These are phyloP conservation scores for Gallinago stenura DNA, from an alignment of 2,797 vertebrate genomes.

Conservation along the genomic window DNA sequence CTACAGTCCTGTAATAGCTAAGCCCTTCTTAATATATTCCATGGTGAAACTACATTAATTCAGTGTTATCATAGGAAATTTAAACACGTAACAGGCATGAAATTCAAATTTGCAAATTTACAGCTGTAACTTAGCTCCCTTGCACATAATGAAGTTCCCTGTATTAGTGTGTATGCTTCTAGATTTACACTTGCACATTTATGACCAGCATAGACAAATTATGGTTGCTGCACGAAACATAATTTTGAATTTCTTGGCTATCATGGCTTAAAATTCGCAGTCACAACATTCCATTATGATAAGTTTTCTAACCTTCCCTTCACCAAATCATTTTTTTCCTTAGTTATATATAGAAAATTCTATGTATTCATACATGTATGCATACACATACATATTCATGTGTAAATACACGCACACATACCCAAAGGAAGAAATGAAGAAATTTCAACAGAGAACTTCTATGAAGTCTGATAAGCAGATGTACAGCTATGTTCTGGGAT, in stretches of 20 bases:
- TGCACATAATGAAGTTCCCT: constrained; percentile 8
- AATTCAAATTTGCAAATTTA: constrained; percentile 52
- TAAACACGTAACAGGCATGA: constrained; percentile 27
- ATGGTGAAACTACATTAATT: neutral
- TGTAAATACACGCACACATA: neutral
- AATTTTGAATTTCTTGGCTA: constrained; percentile 32
- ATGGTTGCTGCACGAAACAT: constrained; percentile 3
- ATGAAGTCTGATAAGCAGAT: neutral
- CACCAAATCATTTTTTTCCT: neutral
- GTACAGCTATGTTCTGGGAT: neutral
- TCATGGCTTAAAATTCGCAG: neutral
- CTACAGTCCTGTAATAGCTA: neutral
- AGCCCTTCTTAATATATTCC: constrained; percentile 16
- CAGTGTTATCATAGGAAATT: constrained; percentile 38
- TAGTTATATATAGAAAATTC: neutral
- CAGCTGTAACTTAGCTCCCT: neutral
- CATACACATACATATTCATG: neutral
- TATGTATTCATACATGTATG: neutral
- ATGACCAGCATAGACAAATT: neutral
- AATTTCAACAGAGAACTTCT: neutral
- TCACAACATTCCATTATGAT: neutral
- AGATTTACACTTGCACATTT: neutral
- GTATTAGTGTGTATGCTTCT: neutral
- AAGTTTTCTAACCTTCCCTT: neutral
- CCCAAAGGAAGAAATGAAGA: neutral